These are phyloP conservation scores for Mesaphorura yosii DNA, from an alignment of 1,140 invertebrate species.

Conservation along the genomic window DNA sequence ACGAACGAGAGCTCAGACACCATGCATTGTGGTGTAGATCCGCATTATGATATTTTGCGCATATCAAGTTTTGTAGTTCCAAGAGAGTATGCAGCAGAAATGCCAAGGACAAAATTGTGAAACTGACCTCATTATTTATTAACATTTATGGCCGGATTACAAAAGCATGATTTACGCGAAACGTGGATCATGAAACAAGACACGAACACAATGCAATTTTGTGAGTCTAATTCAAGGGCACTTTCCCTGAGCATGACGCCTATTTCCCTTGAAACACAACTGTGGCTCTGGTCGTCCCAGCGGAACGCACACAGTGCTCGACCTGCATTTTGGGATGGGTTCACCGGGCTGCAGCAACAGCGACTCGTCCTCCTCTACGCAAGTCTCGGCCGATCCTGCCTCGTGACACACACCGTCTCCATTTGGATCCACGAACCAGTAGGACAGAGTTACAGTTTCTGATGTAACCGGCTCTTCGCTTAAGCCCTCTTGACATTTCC, in stretches of 20 bases:
- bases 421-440: conserved; percentile 13
- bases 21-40: no score
- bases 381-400: conserved; percentile 12
- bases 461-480: not conserved
- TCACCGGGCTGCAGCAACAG: conserved; percentile 15
- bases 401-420: conserved; percentile 17
- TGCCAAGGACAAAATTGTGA: no score
- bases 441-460: conserved; percentile 10
- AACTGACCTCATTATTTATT: no score
- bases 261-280: conserved; percentile 21
- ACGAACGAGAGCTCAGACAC: no score
- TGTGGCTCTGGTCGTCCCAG: conserved; percentile 13
- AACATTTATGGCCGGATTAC: no score
- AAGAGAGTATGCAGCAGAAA: no score
- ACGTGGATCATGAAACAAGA: no score
- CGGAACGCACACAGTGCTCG: conserved; percentile 11
- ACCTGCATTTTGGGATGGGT: conserved; percentile 19
- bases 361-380: conserved; percentile 9
- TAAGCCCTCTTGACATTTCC: conserved; percentile 2
- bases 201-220: no score
- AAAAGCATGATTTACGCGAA: no score
- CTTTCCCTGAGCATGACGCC: not conserved
- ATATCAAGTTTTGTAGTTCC: no score
- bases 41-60: no score
- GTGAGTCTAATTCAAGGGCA: no score